phyloP scores from a whole-genome alignment of 2,888 invertebrate genomes.

The Chydorus sphaericus region DNA sequence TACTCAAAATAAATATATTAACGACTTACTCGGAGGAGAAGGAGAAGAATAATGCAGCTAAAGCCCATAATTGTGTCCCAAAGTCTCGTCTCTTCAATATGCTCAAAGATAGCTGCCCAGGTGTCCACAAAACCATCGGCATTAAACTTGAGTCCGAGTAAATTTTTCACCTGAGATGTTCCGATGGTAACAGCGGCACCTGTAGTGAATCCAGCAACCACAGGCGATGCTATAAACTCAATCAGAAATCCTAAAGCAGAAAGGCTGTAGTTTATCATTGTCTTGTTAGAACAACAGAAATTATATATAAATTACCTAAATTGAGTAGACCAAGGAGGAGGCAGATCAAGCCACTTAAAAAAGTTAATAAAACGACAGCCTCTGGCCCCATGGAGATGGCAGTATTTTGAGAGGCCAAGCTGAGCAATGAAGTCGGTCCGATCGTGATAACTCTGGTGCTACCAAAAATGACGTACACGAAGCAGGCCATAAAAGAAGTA shows the following conservation, averaged over 20 bases:
- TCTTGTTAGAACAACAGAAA: not conserved
- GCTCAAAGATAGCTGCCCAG: conserved; percentile 45
- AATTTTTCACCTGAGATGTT: conserved; percentile 56
- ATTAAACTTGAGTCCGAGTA: conserved; percentile 51
- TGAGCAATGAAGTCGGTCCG: conserved; percentile 87
- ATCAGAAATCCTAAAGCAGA: conserved; percentile 53
- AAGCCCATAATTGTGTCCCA: conserved; percentile 58
- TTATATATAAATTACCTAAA: conserved; percentile 29
- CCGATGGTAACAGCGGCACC: conserved; percentile 74
- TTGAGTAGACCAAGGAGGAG: conserved; percentile 64
- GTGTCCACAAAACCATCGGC: conserved; percentile 53
- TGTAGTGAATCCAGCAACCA: conserved; percentile 68
- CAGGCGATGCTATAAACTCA: conserved; percentile 72
- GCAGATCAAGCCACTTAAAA: conserved; percentile 66
- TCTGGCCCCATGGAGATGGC: conserved; percentile 37
- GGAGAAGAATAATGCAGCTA: conserved; percentile 52
- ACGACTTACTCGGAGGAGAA: conserved; percentile 63
- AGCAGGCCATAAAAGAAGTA: conserved; percentile 78
- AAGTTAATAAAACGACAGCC: conserved; percentile 63
- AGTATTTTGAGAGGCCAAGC: conserved; percentile 64
- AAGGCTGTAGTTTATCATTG: not conserved
- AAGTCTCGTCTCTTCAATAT: conserved; percentile 48
- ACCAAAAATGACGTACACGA: conserved; percentile 78
- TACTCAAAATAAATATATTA: no score
- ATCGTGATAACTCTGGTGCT: conserved; percentile 85